phyloP scores from a whole-genome alignment of 2,888 invertebrate species.

The Acrobasis consociella region DNA sequence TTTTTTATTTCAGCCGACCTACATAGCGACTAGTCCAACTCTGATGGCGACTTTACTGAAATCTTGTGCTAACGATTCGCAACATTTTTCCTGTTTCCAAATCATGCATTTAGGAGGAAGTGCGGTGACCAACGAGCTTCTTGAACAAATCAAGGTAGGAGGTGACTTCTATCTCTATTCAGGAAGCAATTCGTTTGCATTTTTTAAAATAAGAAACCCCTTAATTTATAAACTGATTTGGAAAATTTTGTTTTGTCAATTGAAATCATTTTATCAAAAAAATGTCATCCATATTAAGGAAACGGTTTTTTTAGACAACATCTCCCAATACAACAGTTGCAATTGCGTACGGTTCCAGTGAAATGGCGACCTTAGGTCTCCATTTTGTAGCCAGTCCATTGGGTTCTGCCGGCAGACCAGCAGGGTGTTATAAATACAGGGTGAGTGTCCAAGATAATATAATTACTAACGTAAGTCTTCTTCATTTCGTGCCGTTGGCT shows the following conservation, averaged over 20 bases:
- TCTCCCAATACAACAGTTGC: slow-evolving; percentile 28
- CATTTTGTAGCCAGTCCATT: slow-evolving; percentile 14
- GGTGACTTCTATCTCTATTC: neutral
- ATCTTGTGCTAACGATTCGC: slow-evolving; percentile 28
- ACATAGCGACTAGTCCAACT: slow-evolving; percentile 40
- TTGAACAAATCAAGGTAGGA: slow-evolving; percentile 38
- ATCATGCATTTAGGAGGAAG: slow-evolving; percentile 43
- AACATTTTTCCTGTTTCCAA: slow-evolving; percentile 42
- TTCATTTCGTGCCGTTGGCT: too few relatives aligned
- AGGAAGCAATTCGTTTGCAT: neutral
- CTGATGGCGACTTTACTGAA: slow-evolving; percentile 41
- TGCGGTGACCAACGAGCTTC: slow-evolving; percentile 36
- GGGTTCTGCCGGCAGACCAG: slow-evolving; percentile 29
- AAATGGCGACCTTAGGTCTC: slow-evolving; percentile 24
- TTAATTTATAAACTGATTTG: too few relatives aligned
- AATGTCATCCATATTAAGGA: too few relatives aligned
- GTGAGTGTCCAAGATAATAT: slow-evolving; percentile 23
- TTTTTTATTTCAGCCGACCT: slow-evolving; percentile 39
- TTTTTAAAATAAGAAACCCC: too few relatives aligned
- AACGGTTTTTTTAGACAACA: slow-evolving; percentile 25
- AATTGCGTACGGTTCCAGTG: slow-evolving; percentile 32
- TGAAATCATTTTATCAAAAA: neutral
- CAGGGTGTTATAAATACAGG: slow-evolving; percentile 31
- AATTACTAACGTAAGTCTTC: neutral
- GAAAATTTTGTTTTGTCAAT: too few relatives aligned